These are phyloP conservation scores for Menidia menidia DNA, from an alignment of 2,797 vertebrate genomes.

Conservation along the genomic window DNA sequence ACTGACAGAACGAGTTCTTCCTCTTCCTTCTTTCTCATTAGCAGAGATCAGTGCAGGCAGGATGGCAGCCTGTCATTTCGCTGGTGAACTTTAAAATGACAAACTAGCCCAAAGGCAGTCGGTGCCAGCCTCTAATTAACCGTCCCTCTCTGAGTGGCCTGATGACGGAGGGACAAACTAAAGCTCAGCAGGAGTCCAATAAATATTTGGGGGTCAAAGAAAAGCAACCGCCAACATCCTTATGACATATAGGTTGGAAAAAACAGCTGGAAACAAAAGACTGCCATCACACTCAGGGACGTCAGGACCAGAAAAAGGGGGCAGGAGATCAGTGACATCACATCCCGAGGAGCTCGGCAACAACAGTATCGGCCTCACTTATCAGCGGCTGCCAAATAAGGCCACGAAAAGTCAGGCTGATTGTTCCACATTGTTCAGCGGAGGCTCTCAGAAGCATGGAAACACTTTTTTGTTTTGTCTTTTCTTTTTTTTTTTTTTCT, in stretches of 20 bases:
- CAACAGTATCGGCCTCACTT: conserved; percentile 32
- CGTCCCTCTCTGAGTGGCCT: neutral
- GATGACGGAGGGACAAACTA: neutral
- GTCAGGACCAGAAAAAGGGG: neutral
- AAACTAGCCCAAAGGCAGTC: neutral
- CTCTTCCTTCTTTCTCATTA: neutral
- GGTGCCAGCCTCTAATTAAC: neutral
- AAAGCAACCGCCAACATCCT: neutral
- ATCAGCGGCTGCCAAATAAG: conserved; percentile 45
- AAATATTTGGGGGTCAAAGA: neutral
- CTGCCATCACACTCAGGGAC: conserved; percentile 5
- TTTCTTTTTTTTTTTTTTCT: conserved; percentile 13
- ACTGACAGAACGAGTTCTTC: neutral
- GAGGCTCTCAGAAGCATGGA: conserved; percentile 22
- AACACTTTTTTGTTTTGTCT: conserved; percentile 14
- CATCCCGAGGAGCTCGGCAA: conserved; percentile 45
- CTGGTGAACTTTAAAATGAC: neutral
- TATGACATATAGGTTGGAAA: neutral
- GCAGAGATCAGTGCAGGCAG: neutral
- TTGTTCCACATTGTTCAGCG: conserved; percentile 41
- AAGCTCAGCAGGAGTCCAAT: neutral
- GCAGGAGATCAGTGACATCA: conserved; percentile 38
- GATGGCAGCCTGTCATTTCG: neutral
- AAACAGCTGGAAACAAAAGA: neutral
- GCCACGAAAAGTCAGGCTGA: conserved; percentile 38